Conservation (phyloP, 1,140 invertebrate species). For the Aphelinus certus region DNA sequence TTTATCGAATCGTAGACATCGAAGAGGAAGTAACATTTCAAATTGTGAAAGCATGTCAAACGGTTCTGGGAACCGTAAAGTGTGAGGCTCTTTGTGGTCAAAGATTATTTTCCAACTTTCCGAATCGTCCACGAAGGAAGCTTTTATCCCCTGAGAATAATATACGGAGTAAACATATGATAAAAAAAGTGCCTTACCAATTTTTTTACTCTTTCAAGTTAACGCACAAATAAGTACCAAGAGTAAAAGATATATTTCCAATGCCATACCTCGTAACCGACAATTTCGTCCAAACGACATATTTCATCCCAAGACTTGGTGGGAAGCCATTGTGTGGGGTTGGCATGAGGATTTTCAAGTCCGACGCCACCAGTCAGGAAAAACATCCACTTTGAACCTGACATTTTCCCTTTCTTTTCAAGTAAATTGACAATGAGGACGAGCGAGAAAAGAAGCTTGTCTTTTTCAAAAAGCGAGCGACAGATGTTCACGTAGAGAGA, state of each 20-base stretch:
- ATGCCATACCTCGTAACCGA: slow-evolving; percentile 64
- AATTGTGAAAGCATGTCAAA: slow-evolving; percentile 77
- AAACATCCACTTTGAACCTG: slow-evolving; percentile 86
- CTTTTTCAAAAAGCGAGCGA: slow-evolving; percentile 94
- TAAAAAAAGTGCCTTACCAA: too few relatives aligned
- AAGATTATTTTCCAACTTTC: slow-evolving; percentile 80
- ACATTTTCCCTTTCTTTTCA: slow-evolving; percentile 77
- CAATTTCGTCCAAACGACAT: slow-evolving; percentile 73
- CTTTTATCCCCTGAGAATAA: slow-evolving; percentile 70
- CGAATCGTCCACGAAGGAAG: slow-evolving; percentile 69
- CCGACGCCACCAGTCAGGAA: slow-evolving; percentile 87
- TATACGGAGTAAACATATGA: too few relatives aligned
- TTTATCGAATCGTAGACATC: slow-evolving; percentile 90
- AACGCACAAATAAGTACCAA: too few relatives aligned
- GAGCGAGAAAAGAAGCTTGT: slow-evolving; percentile 91
- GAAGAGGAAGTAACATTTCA: slow-evolving; percentile 82
- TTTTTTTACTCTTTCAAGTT: too few relatives aligned
- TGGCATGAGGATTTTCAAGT: slow-evolving; percentile 79
- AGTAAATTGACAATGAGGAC: slow-evolving; percentile 86
- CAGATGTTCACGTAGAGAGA: slow-evolving; percentile 93
- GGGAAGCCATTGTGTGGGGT: slow-evolving; percentile 80
- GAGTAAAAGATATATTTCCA: too few relatives aligned
- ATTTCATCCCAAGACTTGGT: slow-evolving; percentile 86
- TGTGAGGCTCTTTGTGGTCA: slow-evolving; percentile 77
- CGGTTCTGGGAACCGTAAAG: slow-evolving; percentile 73